phyloP scores from a whole-genome alignment of 2,113 vertebrate genomes.

The Cheirogaleus medius region DNA sequence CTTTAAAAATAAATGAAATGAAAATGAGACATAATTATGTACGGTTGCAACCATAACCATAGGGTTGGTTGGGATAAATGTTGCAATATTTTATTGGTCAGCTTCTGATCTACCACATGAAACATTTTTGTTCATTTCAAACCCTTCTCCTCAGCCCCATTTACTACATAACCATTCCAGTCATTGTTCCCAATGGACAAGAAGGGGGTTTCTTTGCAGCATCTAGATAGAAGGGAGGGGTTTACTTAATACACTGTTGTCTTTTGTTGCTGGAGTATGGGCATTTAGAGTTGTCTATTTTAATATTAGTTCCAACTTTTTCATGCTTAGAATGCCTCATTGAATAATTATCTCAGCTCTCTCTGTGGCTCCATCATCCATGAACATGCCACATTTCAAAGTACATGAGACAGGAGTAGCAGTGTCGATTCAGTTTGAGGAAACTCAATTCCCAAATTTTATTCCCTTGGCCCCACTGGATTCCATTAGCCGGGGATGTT shows the following conservation, averaged over 20 bases:
- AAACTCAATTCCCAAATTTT: conserved; percentile 33
- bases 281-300: conserved; percentile 65
- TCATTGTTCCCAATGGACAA: conserved; percentile 75
- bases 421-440: not conserved
- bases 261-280: conserved; percentile 69
- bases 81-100: conserved; percentile 77
- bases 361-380: not conserved
- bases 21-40: conserved; percentile 73
- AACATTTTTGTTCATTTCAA: conserved; percentile 75
- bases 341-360: conserved; percentile 53
- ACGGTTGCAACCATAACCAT: conserved; percentile 63
- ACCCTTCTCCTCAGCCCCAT: conserved; percentile 55
- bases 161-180: conserved; percentile 73
- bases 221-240: conserved; percentile 58
- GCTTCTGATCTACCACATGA: conserved; percentile 80
- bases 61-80: conserved; percentile 63
- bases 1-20: conserved; percentile 71
- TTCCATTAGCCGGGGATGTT: not conserved
- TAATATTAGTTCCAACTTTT: conserved; percentile 68
- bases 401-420: not conserved
- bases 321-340: conserved; percentile 50
- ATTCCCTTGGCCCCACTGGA: not conserved
- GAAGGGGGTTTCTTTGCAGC: conserved; percentile 43
- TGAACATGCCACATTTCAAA: conserved; percentile 28
- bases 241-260: conserved; percentile 68